Evolutionary conservation across 2,113 vertebrate species (phyloP), one percentile per base, ranked within the genome.

Genomic region (Rhipidura dahli): DNA sequence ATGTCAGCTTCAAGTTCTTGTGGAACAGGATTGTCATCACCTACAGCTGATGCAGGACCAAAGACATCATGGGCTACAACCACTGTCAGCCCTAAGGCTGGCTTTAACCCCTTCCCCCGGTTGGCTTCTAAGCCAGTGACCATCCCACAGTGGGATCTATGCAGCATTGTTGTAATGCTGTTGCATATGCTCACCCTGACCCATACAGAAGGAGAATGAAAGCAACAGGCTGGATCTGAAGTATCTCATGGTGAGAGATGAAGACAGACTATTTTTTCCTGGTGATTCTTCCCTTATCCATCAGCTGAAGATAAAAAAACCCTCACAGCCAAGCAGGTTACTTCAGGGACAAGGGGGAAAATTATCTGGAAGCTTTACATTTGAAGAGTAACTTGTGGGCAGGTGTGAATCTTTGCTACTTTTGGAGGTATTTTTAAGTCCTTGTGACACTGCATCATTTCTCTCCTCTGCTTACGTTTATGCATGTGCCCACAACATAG

Each of bases 401-500:
- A 94, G 53, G 65, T 84, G 65, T 71, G 56, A 94, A 75, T 79
- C 64, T 81, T 76, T 49, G 51, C 81, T 84, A 56, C 56, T 87
- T 93, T 80, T 9, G 4, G 73, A 92, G 47, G 50, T 69, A 87
- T 90, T 94, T 91, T 89, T 44, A 93, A 96, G 82, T n/a, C 53
- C 47, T 63, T 71, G 39, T 82, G 90, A 75, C 33, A 68, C 56
- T 51, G 49, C 75, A 77, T 77, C 18, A 49, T 64, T 64, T 93
- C 33, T 59, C 22, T 92, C 64, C 65, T 83, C 50, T 93, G 35
- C 44, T 75, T 66, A 40, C 71, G 56, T 44, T 89, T 68, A 71
- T 68, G 44, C 19, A 21, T 54, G 35, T 45, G 65, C 59, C 77
- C 47, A 76, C 33, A 93, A 53, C 40, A 39, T 0, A 65, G 71